phyloP scores from a whole-genome alignment of 2,797 vertebrate species.

The Thunnus albacares region DNA sequence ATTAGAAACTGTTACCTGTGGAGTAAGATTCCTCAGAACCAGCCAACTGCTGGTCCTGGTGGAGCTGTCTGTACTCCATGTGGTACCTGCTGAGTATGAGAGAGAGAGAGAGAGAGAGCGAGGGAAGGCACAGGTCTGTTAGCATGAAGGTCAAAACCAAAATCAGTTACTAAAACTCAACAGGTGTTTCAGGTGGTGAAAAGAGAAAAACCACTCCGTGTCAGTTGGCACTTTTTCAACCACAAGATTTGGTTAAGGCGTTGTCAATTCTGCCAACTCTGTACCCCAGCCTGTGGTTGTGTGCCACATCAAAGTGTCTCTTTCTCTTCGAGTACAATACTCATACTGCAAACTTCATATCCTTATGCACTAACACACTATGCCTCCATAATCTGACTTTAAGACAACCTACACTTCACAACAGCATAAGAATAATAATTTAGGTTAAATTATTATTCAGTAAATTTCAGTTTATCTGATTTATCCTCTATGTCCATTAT shows the following conservation, averaged over 20 bases:
- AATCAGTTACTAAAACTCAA: slow-evolving; percentile 21
- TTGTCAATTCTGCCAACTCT: not conserved
- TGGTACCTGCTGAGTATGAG: slow-evolving; percentile 87
- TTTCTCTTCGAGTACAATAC: not conserved
- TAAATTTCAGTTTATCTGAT: not conserved
- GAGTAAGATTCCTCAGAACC: slow-evolving; percentile 98
- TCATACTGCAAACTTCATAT: slow-evolving; percentile 1
- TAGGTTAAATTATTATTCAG: too few relatives aligned
- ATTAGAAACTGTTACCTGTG: slow-evolving; percentile 88
- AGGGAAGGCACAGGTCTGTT: slow-evolving; percentile 3
- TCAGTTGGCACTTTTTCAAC: slow-evolving; percentile 45
- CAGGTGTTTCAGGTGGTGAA: slow-evolving; percentile 1
- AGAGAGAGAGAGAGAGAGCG: slow-evolving; percentile 24
- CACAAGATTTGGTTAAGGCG: slow-evolving; percentile 10
- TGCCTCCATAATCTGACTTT: not conserved
- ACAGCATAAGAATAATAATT: not conserved
- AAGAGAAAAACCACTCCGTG: slow-evolving; percentile 2
- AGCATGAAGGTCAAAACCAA: slow-evolving; percentile 23
- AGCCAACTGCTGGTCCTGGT: slow-evolving; percentile 97
- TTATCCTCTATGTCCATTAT: not conserved
- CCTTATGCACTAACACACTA: not conserved
- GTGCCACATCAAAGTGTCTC: slow-evolving; percentile 32
- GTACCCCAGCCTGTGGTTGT: not conserved
- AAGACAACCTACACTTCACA: not conserved
- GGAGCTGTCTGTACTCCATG: slow-evolving; percentile 98